A percentile compares a stretch with the other conserved stretches of the same genome.
Conservation (phyloP, 2,888 invertebrate genomes). For the Monopis laevigella region DNA sequence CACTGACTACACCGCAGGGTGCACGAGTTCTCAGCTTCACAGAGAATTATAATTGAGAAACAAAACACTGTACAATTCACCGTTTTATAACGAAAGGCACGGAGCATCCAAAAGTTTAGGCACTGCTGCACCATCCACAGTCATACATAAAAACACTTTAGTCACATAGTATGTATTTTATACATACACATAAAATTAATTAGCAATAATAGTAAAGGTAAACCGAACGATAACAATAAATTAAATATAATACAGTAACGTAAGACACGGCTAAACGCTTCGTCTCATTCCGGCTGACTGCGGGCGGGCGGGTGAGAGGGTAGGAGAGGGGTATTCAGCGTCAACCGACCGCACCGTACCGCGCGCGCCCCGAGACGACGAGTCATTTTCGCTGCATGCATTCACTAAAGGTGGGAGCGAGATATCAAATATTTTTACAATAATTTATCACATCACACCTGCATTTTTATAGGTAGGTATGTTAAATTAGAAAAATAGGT, state of each 20-base stretch:
- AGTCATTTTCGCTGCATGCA: slow-evolving; percentile 15
- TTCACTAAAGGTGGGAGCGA: slow-evolving; percentile 22
- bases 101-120: slow-evolving; percentile 34
- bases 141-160: too few relatives aligned
- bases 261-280: slow-evolving; percentile 56
- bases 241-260: slow-evolving; percentile 49
- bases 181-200: too few relatives aligned
- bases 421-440: slow-evolving; percentile 20
- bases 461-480: neutral
- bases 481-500: neutral
- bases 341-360: slow-evolving; percentile 3
- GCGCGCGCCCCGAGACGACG: slow-evolving; percentile 3
- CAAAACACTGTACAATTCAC: slow-evolving; percentile 46
- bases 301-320: slow-evolving; percentile 36
- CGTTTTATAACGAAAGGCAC: slow-evolving; percentile 59
- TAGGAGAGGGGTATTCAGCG: neutral
- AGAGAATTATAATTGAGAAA: slow-evolving; percentile 23
- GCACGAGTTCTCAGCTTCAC: slow-evolving; percentile 10
- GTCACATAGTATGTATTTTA: slow-evolving; percentile 31
- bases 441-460: neutral
- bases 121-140: slow-evolving; percentile 38
- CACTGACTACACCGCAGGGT: slow-evolving; percentile 53
- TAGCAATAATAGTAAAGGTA: too few relatives aligned
- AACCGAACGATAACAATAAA: too few relatives aligned
- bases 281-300: slow-evolving; percentile 47